Conservation (phyloP, 1,140 invertebrate species). For the Drosophila sucinea region DNA sequence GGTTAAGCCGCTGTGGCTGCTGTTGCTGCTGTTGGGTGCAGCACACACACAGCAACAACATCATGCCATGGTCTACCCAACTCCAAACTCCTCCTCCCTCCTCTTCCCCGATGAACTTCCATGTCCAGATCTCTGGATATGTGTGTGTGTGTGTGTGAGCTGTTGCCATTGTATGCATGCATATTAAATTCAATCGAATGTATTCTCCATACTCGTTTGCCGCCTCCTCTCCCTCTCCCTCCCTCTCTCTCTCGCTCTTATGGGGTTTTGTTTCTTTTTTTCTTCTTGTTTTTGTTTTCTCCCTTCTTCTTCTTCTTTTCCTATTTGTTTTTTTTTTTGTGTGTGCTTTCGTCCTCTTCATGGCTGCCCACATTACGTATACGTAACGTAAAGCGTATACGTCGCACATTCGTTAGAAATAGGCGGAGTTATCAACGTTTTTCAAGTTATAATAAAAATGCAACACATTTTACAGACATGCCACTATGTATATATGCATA, state of each 20-base stretch:
- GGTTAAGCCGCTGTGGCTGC: constrained; percentile 59
- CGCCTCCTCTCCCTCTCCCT: constrained; percentile 1
- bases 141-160: constrained; percentile 30
- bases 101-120: constrained; percentile 24
- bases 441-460: constrained; percentile 83
- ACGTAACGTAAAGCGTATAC: constrained; percentile 43
- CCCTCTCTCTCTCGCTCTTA: not conserved
- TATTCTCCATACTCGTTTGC: constrained; percentile 75
- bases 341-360: not conserved
- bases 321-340: constrained; percentile 36
- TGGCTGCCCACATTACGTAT: constrained; percentile 59
- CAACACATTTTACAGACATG: constrained; percentile 79
- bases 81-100: not conserved
- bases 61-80: not conserved
- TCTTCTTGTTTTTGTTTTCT: constrained; percentile 2
- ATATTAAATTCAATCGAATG: constrained; percentile 83
- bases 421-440: constrained; percentile 82
- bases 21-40: constrained; percentile 58
- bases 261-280: not conserved
- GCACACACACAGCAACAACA: constrained; percentile 54
- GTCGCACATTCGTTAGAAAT: constrained; percentile 75
- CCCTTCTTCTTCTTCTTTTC: constrained; percentile 6
- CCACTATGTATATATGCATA: constrained; percentile 30
- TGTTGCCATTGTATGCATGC: constrained; percentile 79
- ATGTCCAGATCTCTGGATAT: not conserved